Conservation (phyloP, 2,113 vertebrate genomes). For the Strix aluco region DNA sequence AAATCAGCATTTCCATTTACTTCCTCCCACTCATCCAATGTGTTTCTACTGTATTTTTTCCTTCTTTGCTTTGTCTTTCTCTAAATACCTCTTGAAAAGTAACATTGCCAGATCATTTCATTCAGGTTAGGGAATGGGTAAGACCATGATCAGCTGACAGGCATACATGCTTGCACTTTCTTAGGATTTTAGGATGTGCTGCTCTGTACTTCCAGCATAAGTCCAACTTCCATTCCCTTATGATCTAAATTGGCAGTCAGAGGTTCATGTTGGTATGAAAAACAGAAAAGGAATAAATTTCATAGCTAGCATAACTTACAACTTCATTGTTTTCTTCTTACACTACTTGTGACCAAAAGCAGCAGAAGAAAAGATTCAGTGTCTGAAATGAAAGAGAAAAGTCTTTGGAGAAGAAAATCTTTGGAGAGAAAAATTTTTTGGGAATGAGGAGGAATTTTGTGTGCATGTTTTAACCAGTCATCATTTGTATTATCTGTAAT, state of each 20-base stretch:
- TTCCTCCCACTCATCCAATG: background rate
- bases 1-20: constrained; percentile 9
- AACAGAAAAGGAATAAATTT: background rate
- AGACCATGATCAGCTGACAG: background rate
- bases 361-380: background rate
- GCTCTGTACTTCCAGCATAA: background rate
- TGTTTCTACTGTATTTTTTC: background rate
- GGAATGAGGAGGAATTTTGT: background rate
- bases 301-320: background rate
- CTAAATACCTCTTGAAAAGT: background rate
- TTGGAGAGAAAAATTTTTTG: background rate
- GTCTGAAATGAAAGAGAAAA: background rate
- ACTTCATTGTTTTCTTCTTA: background rate
- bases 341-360: background rate
- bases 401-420: background rate
- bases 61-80: background rate
- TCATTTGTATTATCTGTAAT: background rate
- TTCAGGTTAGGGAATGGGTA: background rate
- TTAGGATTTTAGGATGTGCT: background rate
- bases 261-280: background rate
- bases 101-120: background rate
- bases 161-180: background rate
- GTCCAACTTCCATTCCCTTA: background rate
- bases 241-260: background rate
- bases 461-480: background rate